Base-by-base conservation (phyloP, 2,797 vertebrate genomes). In the Pangasius sanitwongsei region DNA sequence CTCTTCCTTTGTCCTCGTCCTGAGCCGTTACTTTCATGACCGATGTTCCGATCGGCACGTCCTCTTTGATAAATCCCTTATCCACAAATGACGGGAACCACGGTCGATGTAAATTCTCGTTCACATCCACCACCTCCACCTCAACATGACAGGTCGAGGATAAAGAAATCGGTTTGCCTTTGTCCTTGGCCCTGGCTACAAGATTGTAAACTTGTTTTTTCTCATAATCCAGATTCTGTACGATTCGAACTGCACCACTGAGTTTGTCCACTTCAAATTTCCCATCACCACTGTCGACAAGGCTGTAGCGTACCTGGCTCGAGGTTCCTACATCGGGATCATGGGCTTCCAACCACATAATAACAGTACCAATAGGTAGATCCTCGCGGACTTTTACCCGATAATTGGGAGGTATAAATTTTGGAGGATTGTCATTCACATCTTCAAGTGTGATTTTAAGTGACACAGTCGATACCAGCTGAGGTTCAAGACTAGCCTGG, bases 241-340 rank as follows among this genome's bases (percentile, higher is more conserved):
- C 93, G 55, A 99, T 96, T 48, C 98, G 97, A 85, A 99, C 90
- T 0, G 98, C 98, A 25, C 99, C 99, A 2, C 98, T 99, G 61
- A 99, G 94, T 93, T 99, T 99, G 94, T 99, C 99, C 23, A 99
- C 97, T 57, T 99, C 98, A 44, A 99, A 99, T 86, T 95, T 96
- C 48, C 97, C 97, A 1, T 99, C 98, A 37, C 97, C 98, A 0
- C 95, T 97, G 90, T 99, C 98, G 69, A 96, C 89, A 28, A 99
- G 97, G 90, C 97, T 98, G 93, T 98, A 99, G 20, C 98, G 96
- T 90, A 99, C 96, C 94, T 99, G 98, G 91, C 99, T 95, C 37
- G 98, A 97, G 13, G 97, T 95, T 9, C 98, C 98, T 3, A 97
- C 20, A 61, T 99, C 99, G 0, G 97, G 97, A 93, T 99, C 99